Conservation (phyloP, 2,888 invertebrate species). For the Dione vanillae region DNA sequence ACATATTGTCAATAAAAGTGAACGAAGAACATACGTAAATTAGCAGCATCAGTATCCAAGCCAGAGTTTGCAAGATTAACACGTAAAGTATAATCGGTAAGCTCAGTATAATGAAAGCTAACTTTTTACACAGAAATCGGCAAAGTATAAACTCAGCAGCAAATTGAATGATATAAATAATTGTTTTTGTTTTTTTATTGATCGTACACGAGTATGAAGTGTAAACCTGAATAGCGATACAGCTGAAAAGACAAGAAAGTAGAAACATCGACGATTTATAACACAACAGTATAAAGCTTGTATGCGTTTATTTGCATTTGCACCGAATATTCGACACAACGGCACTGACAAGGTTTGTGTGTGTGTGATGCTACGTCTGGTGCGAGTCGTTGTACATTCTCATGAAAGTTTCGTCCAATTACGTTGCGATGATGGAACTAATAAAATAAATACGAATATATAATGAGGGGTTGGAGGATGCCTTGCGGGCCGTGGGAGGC, state of each 20-base stretch:
- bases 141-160: conserved; percentile 62
- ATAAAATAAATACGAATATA: conserved; percentile 73
- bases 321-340: conserved; percentile 58
- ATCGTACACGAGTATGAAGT: conserved; percentile 60
- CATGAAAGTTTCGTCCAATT: conserved; percentile 59
- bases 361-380: conserved; percentile 64
- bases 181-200: conserved; percentile 58
- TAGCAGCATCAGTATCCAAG: conserved; percentile 52
- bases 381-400: conserved; percentile 68
- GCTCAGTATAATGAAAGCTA: conserved; percentile 59
- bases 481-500: conserved; percentile 82
- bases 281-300: conserved; percentile 59
- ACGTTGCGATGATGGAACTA: conserved; percentile 71
- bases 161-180: conserved; percentile 64
- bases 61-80: conserved; percentile 49
- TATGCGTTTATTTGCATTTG: conserved; percentile 52
- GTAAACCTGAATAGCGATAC: conserved; percentile 76
- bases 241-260: conserved; percentile 73
- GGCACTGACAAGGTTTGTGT: conserved; percentile 54
- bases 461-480: conserved; percentile 85
- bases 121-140: conserved; percentile 61
- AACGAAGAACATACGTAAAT: conserved; percentile 34
- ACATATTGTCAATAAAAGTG: conserved; percentile 11
- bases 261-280: conserved; percentile 56
- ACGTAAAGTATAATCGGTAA: conserved; percentile 49